Base-by-base conservation (phyloP, 2,888 invertebrate species). In the Teleiodes luculella region DNA sequence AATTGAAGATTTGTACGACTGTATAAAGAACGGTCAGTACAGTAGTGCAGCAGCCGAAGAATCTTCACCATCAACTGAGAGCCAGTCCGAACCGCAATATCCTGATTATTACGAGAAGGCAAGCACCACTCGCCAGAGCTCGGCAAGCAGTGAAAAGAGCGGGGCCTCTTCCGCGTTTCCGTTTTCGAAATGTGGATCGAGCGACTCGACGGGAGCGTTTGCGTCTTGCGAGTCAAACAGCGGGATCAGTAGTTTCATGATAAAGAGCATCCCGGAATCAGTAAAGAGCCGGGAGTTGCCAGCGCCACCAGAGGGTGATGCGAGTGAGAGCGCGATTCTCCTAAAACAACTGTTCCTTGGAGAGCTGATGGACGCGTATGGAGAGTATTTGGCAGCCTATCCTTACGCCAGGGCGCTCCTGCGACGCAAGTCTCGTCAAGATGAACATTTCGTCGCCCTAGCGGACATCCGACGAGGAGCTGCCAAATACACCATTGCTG, bases 381-480 rank as follows among this genome's bases (percentile, higher is more conserved):
- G 92, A 60, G 92, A 93, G 71, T 94, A 92, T 73, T 85, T 93
- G 74, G 87, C 91, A 54, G 88, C 91, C 54, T 93, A 93, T 74
- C 85, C 91, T 52, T 87, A 91, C 66, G 92, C 92, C 31, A 89
- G 89, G 56, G 92, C 93, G 55, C 82, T 92, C 60, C 79, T 94
- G 66, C 90, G 93, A 59, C 91, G 93, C 58, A 92, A 93, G 71
- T 83, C 87, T 60, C 90, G 91, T 13, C 84, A 88, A 10, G 93
- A 94, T 72, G 93, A 93, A 66, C 93, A 93, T 70, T 92, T 94
- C 72, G 87, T 91, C 64, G 93, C 93, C 60, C 90, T 94, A 59
- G 92, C 93, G 61, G 91, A 92, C 72, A 90, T 93, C 65, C 87
- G 93, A 57, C 90, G 91, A 66, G 93, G 93, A 48, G 92, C 93